Percentiles rank a stretch among this genome's conserved stretches.
Conservation (phyloP, 2,888 invertebrate species). For the Temnothorax ravouxi region DNA sequence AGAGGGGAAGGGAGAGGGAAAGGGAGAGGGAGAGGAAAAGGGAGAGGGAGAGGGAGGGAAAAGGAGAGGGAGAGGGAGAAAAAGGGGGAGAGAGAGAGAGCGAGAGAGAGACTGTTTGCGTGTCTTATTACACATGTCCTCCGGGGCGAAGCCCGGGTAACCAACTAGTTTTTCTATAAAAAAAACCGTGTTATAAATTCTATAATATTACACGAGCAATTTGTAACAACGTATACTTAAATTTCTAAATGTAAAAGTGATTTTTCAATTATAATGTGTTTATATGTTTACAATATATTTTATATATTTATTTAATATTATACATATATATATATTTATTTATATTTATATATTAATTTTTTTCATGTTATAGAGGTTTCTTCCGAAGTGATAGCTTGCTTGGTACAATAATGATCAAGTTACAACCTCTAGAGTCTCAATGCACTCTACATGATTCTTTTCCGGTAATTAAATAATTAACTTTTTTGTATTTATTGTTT, state of each 20-base stretch:
- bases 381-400: conserved; percentile 95
- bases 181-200: background rate
- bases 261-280: background rate
- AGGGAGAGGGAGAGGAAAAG: no score
- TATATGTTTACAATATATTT: background rate
- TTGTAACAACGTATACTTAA: conserved; percentile 76
- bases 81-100: no score
- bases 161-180: no score
- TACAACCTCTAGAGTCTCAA: conserved; percentile 95
- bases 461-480: conserved; percentile 90
- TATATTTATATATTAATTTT: conserved; percentile 7
- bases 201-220: conserved; percentile 75
- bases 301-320: background rate
- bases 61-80: no score
- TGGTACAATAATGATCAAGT: conserved; percentile 94
- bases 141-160: no score
- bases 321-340: background rate
- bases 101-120: no score
- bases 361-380: conserved; percentile 93
- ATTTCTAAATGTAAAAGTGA: conserved; percentile 15
- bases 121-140: no score
- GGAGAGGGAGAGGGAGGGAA: no score
- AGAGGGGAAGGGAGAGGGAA: no score
- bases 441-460: conserved; percentile 97
- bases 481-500: background rate